Conservation (phyloP, 2,888 invertebrate genomes). For the Sarcophaga subvicina region DNA sequence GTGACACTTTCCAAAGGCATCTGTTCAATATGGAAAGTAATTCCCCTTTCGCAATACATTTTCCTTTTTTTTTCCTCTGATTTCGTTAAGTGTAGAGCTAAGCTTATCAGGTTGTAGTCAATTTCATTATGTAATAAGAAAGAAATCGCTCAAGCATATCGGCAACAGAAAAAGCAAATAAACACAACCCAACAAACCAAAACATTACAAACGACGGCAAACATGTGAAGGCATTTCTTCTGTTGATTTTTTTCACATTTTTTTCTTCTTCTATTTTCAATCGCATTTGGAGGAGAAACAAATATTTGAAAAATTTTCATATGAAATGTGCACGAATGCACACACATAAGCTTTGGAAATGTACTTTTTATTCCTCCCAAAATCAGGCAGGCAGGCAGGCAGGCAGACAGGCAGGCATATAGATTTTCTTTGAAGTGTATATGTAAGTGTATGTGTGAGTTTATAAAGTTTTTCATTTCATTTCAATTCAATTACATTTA, state of each 20-base stretch:
- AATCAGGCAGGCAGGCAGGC: too few relatives aligned
- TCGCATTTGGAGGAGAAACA: slow-evolving; percentile 20
- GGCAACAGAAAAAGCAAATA: slow-evolving; percentile 21
- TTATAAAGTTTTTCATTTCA: neutral
- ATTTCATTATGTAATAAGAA: slow-evolving; percentile 59
- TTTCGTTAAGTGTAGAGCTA: slow-evolving; percentile 21
- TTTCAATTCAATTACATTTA: neutral
- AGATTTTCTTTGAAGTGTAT: neutral
- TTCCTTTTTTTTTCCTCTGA: neutral
- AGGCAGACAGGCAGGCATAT: neutral
- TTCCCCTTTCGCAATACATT: neutral
- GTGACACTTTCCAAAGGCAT: too few relatives aligned
- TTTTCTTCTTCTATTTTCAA: neutral
- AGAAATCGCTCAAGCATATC: slow-evolving; percentile 53
- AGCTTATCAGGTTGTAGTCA: slow-evolving; percentile 42
- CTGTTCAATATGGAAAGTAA: too few relatives aligned
- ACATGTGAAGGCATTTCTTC: slow-evolving; percentile 38
- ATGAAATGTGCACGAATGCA: slow-evolving; percentile 39
- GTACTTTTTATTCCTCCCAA: neutral
- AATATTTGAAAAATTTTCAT: slow-evolving; percentile 58
- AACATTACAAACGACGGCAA: slow-evolving; percentile 43
- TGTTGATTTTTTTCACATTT: neutral
- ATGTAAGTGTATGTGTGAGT: neutral
- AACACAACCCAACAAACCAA: slow-evolving; percentile 58
- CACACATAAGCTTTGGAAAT: slow-evolving; percentile 38